Percentiles rank a stretch among this genome's conserved stretches.
These are phyloP conservation scores for Prorops nasuta DNA, from an alignment of 1,140 invertebrate species.

Conservation along the genomic window DNA sequence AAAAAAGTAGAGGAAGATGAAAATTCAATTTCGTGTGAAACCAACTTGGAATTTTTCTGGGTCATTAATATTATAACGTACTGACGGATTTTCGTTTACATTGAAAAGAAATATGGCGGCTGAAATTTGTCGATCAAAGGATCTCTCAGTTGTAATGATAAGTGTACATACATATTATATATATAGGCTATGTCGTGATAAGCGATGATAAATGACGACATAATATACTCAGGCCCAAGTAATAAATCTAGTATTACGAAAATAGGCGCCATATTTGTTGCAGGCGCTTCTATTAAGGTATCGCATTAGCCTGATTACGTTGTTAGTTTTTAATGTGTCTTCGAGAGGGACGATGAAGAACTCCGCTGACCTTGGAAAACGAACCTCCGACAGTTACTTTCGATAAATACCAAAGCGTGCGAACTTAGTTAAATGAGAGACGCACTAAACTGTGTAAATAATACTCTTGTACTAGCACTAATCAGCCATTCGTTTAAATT, in stretches of 20 bases:
- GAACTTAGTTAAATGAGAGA: constrained; percentile 26
- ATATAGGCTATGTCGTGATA: too few relatives aligned
- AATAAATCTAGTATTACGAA: constrained; percentile 24
- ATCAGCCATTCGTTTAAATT: constrained; percentile 16
- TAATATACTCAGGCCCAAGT: constrained; percentile 23
- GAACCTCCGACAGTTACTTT: constrained; percentile 10
- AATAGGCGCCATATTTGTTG: too few relatives aligned
- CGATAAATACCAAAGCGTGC: constrained; percentile 44
- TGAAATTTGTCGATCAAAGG: too few relatives aligned
- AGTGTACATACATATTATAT: too few relatives aligned
- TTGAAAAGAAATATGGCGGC: too few relatives aligned
- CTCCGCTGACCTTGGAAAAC: not conserved
- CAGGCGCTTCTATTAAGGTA: too few relatives aligned
- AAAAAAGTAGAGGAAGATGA: too few relatives aligned
- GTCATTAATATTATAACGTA: too few relatives aligned
- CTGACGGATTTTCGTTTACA: too few relatives aligned
- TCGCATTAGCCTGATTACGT: not conserved
- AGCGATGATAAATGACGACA: constrained; percentile 10
- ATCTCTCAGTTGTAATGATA: too few relatives aligned
- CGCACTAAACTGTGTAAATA: constrained; percentile 38
- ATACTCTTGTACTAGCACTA: constrained; percentile 14
- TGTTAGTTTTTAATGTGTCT: constrained; percentile 1
- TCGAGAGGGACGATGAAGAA: not conserved
- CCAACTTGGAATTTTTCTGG: too few relatives aligned
- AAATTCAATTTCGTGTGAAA: too few relatives aligned